Evolutionary conservation across 2,888 invertebrate species (phyloP).

Genomic region (Pterostichus niger): DNA sequence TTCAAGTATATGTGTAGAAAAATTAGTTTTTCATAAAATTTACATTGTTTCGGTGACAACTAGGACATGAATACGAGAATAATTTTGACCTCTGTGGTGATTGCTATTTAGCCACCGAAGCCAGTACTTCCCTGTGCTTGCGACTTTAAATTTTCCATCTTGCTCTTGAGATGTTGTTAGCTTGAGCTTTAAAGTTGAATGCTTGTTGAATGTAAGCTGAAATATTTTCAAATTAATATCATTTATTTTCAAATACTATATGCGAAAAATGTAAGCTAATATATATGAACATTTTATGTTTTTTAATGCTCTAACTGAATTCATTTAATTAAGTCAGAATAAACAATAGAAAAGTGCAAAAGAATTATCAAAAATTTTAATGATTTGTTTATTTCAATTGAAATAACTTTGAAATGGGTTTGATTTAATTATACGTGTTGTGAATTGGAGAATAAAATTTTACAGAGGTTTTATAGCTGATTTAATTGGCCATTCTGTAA

Average conservation of each 20-base stretch:
- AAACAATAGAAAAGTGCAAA: too few species aligned
- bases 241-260: neutral
- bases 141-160: neutral
- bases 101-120: neutral
- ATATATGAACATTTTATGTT: slow-evolving; percentile 26
- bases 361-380: too few species aligned
- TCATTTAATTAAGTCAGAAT: neutral
- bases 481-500: slow-evolving; percentile 19
- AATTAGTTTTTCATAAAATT: too few species aligned
- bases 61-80: too few species aligned
- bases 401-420: neutral
- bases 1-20: too few species aligned
- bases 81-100: too few species aligned
- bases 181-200: neutral
- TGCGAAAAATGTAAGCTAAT: neutral
- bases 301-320: slow-evolving; percentile 2
- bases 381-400: too few species aligned
- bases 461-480: slow-evolving; percentile 14
- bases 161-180: neutral
- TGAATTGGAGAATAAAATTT: slow-evolving; percentile 27
- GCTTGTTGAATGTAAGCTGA: slow-evolving; percentile 11
- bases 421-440: slow-evolving; percentile 22
- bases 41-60: too few species aligned
- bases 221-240: slow-evolving; percentile 21
- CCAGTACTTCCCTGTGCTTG: neutral